Conservation (phyloP, 2,797 vertebrate species). For the Limnodromus scolopaceus region DNA sequence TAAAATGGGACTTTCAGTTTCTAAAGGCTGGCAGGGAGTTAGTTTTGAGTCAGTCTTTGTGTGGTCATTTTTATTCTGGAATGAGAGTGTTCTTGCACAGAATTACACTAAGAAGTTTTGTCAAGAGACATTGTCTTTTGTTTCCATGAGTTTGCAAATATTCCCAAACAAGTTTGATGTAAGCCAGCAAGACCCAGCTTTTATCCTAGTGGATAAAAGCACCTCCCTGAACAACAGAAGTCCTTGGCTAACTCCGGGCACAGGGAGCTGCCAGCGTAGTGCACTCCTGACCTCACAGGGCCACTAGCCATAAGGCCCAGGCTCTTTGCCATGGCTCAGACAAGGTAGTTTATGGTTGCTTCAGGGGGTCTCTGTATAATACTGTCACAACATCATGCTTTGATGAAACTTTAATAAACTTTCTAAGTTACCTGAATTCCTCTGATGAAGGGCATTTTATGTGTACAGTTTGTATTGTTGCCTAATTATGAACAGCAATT, state of each 20-base stretch:
- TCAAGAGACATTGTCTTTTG: constrained; percentile 62
- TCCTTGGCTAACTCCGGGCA: background rate
- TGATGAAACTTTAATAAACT: background rate
- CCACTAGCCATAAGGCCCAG: background rate
- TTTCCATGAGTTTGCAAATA: constrained; percentile 55
- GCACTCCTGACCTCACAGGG: background rate
- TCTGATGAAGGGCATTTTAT: background rate
- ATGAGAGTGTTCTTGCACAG: constrained; percentile 26
- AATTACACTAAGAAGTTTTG: constrained; percentile 38
- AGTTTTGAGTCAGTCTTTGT: constrained; percentile 56
- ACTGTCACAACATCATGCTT: background rate
- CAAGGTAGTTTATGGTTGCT: background rate
- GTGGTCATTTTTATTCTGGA: constrained; percentile 60
- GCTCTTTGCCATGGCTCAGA: background rate
- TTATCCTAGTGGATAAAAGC: background rate
- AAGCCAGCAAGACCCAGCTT: constrained; percentile 28
- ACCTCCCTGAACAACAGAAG: background rate
- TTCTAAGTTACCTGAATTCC: background rate
- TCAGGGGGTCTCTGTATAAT: background rate
- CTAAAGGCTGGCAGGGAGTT: constrained; percentile 16
- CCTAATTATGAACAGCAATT: constrained; percentile 1
- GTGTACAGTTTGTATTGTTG: background rate
- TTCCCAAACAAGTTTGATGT: constrained; percentile 52
- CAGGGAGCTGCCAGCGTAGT: background rate
- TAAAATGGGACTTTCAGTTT: constrained; percentile 50